Base-by-base conservation (phyloP, 2,113 vertebrate species). In the Gopherus evgoodei region DNA sequence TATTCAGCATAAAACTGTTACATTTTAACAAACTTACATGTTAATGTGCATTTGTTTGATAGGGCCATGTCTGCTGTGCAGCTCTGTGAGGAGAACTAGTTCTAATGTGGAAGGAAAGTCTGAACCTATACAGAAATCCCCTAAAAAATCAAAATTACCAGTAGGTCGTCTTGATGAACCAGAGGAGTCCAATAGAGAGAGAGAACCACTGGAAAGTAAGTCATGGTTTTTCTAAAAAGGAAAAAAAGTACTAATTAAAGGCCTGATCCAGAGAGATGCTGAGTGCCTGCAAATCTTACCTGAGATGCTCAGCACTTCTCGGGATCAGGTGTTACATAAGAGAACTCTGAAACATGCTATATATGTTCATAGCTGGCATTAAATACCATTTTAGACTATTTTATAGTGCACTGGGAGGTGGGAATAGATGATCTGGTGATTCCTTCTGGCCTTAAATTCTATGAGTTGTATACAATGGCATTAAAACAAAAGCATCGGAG, bases 141-240 rank as follows among this genome's bases (percentile, higher is more conserved):
- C 99, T 53, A 99, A 97, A 97, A 99, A 99, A 95, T 97, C 99
- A 1, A 99, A 98, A 96, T 98, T 99, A 35, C 99, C 99, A 1
- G 98, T 99, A 82, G 99, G 99, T 31, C 99, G 98, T 4, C 98
- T 99, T 69, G 99, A 99, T 98, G 97, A 91, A 22, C 90, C 98
- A 1, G 99, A 99, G 27, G 98, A 98, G 24, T 95, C 98, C n/a
- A 84, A 62, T 44, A 5, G 93, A 75, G 98, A 98, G 88, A 98
- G 96, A 88, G 99, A 99, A 8, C 98, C 98, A 10, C 96, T 99
- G 81, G 88, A 99, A 98, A 99, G 99, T 99, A 98, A 98, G 98
- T 98, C 2, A 3, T 14, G 16, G 52, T 57, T 89, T 86, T 86
- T 38, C 56, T 2, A 13, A 27, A 22, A 53, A 83, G 42, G 50